Conservation (phyloP, 2,113 vertebrate genomes). For the Vicugna pacos region DNA sequence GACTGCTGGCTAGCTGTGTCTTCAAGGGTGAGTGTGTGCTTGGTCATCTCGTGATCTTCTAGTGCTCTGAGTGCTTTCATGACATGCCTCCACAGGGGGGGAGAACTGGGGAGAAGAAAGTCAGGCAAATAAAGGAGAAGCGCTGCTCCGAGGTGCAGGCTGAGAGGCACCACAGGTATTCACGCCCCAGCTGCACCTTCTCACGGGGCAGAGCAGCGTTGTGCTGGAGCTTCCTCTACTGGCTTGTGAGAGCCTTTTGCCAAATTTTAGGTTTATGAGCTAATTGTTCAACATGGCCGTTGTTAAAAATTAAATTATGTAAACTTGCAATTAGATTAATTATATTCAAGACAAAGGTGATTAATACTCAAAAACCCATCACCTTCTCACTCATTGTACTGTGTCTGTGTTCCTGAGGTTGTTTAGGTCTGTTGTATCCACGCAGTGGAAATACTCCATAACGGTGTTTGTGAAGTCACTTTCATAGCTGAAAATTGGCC, state of each 20-base stretch:
- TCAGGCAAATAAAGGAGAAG: too few relatives aligned
- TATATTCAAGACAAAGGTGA: neutral
- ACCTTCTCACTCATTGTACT: neutral
- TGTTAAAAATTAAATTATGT: neutral
- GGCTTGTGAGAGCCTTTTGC: neutral
- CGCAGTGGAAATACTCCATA: rapidly evolving
- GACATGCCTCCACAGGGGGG: neutral
- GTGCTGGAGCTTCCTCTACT: neutral
- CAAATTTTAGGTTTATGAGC: neutral
- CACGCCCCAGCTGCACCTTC: rapidly evolving
- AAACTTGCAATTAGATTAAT: neutral
- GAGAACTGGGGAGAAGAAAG: neutral
- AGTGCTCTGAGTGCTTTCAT: neutral
- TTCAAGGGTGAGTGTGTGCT: rapidly evolving
- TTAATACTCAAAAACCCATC: neutral
- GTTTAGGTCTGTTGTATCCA: rapidly evolving
- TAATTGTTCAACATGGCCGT: neutral
- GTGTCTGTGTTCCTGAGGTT: neutral
- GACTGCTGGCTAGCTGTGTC: too few relatives aligned
- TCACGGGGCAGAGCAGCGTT: rapidly evolving
- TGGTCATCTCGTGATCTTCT: neutral
- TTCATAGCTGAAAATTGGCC: neutral
- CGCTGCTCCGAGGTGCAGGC: neutral
- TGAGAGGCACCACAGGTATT: neutral
- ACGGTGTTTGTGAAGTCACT: rapidly evolving